Percentiles rank a stretch among this genome's conserved stretches.
Evolutionary conservation across 2,888 invertebrate species (phyloP).

Genomic region (Tipula confusa): DNA sequence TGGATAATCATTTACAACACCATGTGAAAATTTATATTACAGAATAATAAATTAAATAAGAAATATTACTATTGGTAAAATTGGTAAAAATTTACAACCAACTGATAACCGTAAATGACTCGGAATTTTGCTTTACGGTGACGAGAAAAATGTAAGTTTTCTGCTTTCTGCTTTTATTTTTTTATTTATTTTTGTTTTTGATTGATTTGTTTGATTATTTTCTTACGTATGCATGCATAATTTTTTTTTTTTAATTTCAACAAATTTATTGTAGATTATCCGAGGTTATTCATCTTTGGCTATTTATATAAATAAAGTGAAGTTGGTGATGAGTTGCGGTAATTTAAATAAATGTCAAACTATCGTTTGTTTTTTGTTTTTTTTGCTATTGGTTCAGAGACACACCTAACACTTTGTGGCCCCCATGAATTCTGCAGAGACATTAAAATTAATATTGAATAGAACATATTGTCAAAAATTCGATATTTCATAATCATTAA

Average conservation of each 20-base stretch:
- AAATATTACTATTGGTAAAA: neutral
- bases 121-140: conserved; percentile 6
- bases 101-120: neutral
- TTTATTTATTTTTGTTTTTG: neutral
- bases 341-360: no score
- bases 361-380: no score
- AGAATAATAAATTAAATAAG: neutral
- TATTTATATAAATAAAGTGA: no score
- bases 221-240: conserved; percentile 8
- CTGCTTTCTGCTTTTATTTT: neutral
- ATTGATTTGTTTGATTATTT: conserved; percentile 25
- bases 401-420: no score
- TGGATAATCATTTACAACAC: neutral
- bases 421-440: no score
- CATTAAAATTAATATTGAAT: no score
- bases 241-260: neutral
- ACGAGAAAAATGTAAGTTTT: neutral
- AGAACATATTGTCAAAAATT: no score
- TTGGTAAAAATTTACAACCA: conserved; percentile 1
- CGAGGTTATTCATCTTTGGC: neutral
- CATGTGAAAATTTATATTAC: neutral
- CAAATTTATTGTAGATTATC: conserved; percentile 16
- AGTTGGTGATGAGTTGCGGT: no score
- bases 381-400: no score
- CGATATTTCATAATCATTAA: neutral